Percentiles rank a stretch among this genome's conserved stretches.
Evolutionary conservation across 2,888 invertebrate genomes (phyloP).

Genomic region (Balanococcus diminutus): DNA sequence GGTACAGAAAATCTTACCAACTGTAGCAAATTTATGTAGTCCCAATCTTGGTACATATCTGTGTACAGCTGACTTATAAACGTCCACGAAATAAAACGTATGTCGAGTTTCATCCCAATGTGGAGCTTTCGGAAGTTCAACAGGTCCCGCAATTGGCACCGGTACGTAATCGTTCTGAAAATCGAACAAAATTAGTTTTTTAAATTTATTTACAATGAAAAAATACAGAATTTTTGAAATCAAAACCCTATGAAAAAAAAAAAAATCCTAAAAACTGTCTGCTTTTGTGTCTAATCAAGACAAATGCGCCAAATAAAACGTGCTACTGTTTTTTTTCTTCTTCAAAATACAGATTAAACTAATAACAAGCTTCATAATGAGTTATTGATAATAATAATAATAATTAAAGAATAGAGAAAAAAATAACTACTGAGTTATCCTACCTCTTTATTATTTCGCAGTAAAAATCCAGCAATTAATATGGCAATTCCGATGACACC

Average conservation of each 20-base stretch:
- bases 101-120: constrained; percentile 67
- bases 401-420: neutral
- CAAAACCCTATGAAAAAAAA: no score
- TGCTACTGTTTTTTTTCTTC: no score
- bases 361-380: neutral
- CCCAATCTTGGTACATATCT: constrained; percentile 65
- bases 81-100: constrained; percentile 70
- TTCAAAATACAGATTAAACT: no score
- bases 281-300: no score
- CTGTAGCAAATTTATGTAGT: constrained; percentile 62
- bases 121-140: constrained; percentile 65
- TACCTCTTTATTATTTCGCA: neutral
- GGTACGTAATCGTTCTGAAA: neutral
- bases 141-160: constrained; percentile 8
- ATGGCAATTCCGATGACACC: neutral
- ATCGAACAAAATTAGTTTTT: neutral
- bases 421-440: neutral
- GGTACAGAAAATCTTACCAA: constrained; percentile 55
- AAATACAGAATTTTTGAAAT: no score
- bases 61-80: constrained; percentile 64
- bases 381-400: neutral
- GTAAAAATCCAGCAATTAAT: neutral
- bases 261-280: no score
- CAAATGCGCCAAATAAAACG: no score
- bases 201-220: no score